A percentile compares a stretch with the other conserved stretches of the same genome.
Evolutionary conservation across 2,113 vertebrate species (phyloP).

Genomic region (Nannobrachium achirus): DNA sequence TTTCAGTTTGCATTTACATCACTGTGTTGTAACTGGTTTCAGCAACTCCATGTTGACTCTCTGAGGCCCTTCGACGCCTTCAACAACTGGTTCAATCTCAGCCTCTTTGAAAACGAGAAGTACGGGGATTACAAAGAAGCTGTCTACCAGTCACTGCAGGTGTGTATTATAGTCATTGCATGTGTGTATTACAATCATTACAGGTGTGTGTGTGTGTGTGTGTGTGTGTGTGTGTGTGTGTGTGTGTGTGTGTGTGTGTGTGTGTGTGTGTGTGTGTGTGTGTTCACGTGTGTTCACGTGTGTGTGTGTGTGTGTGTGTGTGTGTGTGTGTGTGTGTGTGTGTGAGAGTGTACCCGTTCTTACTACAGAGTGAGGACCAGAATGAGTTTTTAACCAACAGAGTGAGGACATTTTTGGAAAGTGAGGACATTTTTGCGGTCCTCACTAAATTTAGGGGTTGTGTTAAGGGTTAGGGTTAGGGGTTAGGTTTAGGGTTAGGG

Average conservation of each 20-base stretch:
- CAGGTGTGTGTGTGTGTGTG: not conserved
- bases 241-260: not conserved
- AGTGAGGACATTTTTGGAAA: too few species aligned
- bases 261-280: too few species aligned
- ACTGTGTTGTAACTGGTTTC: not conserved
- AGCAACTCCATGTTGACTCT: constrained; percentile 79
- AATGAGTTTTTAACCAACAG: too few species aligned
- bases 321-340: too few species aligned
- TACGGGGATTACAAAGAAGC: constrained; percentile 88
- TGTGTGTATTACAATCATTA: not conserved
- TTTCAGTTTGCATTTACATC: not conserved
- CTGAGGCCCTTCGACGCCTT: constrained; percentile 83
- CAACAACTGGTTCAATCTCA: constrained; percentile 81
- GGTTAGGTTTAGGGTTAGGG: too few species aligned
- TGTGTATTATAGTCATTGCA: constrained; percentile 53
- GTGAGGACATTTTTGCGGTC: too few species aligned
- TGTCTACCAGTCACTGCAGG: constrained; percentile 86
- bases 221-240: not conserved
- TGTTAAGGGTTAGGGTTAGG: too few species aligned
- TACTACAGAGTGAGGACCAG: too few species aligned
- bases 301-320: too few species aligned
- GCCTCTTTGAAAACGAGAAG: constrained; percentile 81
- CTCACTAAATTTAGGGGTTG: too few species aligned
- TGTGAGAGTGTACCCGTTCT: too few species aligned
- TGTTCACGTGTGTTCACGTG: too few species aligned